Evolutionary conservation across 1,140 invertebrate species (phyloP), one percentile per base, ranked within the genome.

Genomic region (Radopholus similis): DNA sequence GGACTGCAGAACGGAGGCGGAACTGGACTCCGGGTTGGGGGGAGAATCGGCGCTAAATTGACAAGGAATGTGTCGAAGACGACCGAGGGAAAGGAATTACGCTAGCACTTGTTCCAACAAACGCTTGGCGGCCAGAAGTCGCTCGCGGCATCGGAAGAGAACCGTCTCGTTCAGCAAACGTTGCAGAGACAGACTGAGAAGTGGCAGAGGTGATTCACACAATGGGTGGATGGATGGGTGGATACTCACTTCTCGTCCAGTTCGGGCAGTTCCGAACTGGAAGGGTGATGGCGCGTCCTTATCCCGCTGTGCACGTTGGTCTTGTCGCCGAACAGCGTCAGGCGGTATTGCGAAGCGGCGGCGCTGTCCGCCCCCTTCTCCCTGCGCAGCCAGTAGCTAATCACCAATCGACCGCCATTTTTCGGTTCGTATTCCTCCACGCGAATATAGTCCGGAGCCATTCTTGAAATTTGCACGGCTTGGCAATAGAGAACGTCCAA

Each of bases 401-500:
- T 51, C 2, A 55, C 68, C 49, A 66, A n/a, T 56, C 37, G 30
- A 49, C 55, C 40, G 30, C 34, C 40, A 32, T 30, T 62, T 51
- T 3, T 51, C 8, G 42, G 26, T n/a, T 71, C 59, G 53, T 73
- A 73, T 11, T 74, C 47, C n/a, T 77, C 93, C 34, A 97, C 90
- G 72, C 90, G 88, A 54, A 97, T 89, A 79, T 93, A 91, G 74
- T 91, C 90, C 47, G 92, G 91, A 8, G 97, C 84, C 26, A 93
- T 86, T 79, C 38, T 68, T 8, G 40, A 28, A 37, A 97, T 83
- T 49, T 92, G 86, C 62, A 91, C 83, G 1, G 92, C 93, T 85
- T 98, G 95, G 15, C 92, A 93, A 82, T 95, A 93, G 0, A 98
- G 84, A 21, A 97, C 88, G 86, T 97, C 95, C 11, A 98, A 82